Base-by-base conservation (phyloP, 1,140 invertebrate genomes). In the Augochlora pura region DNA sequence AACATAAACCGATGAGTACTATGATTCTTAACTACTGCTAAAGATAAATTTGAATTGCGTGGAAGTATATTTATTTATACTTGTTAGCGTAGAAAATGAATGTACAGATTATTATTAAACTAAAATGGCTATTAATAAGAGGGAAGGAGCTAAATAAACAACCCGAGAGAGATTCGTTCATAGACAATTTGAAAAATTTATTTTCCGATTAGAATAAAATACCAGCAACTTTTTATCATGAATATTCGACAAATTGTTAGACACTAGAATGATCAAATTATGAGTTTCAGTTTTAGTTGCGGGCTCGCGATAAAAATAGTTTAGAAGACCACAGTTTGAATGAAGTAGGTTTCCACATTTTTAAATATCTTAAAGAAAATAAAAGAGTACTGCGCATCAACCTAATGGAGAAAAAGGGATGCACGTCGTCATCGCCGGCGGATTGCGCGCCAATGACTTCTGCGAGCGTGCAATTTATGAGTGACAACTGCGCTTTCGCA, bases 401-500 rank as follows among this genome's bases (percentile, higher is more conserved):
- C n/a, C 27, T 38, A 70, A 52, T 2, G 39, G 38, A 69, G 39
- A 3, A 60, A n/a, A 32, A 10, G 23, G 57, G 60, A 23, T 23
- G 46, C 32, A 14, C 14, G 46, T 25, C 66, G 66, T 42, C 23
- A 42, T 42, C 57, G 46, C 64, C 59, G 49, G 60, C n/a, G 21
- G 42, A 78, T 52, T 62, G 39, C 59, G 38, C 64, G 54, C 39
- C 18, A 10, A 49, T 72, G 60, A 66, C 38, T 73, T 78, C 38
- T 16, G 21, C 60, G 49, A 67, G 69, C 46, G 57, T 75, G 74
- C 76, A 66, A 83, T 74, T 84, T 83, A 83, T 68, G 70, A 75
- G 70, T 84, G 70, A 80, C 81, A 83, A 78, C 66, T 81, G 79
- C 69, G 64, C 32, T 7, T 18, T 64, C 42, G 52, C 59, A 60